Conservation (phyloP, 2,797 vertebrate genomes). For the Peromyscus eremicus region DNA sequence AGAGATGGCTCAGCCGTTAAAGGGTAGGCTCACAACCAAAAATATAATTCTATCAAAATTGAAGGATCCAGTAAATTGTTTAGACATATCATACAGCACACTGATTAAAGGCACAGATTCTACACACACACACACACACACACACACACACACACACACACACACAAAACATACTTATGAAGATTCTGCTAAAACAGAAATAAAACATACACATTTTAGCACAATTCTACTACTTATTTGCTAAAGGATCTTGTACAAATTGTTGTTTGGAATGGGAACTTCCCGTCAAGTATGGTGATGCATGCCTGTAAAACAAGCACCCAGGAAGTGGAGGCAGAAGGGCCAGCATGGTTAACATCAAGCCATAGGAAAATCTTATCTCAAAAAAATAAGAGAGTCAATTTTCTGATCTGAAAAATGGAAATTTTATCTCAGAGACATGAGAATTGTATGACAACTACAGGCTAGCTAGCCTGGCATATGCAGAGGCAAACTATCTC, state of each 20-base stretch:
- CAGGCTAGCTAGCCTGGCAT: not conserved
- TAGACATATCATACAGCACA: not conserved
- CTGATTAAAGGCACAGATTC: not conserved
- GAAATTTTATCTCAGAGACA: constrained; percentile 4
- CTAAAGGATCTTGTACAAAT: not conserved
- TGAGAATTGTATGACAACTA: too few species aligned
- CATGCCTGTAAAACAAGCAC: not conserved
- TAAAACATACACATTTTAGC: not conserved
- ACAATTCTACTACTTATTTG: not conserved
- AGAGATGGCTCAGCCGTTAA: too few species aligned
- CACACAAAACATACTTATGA: not conserved
- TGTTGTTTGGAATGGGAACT: constrained; percentile 20
- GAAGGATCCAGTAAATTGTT: not conserved
- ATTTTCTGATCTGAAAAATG: constrained; percentile 48
- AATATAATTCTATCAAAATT: not conserved
- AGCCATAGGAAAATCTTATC: not conserved
- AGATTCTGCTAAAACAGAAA: not conserved
- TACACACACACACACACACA: not conserved
- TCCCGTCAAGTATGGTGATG: not conserved
- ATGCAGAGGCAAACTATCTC: not conserved
- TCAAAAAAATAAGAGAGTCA: not conserved
- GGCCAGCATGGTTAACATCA: not conserved
- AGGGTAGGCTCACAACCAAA: too few species aligned
- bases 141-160: too few species aligned
- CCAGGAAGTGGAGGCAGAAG: not conserved